Percentiles rank a stretch among this genome's conserved stretches.
phyloP scores from a whole-genome alignment of 2,113 vertebrate species.

The Calidris pygmaea region DNA sequence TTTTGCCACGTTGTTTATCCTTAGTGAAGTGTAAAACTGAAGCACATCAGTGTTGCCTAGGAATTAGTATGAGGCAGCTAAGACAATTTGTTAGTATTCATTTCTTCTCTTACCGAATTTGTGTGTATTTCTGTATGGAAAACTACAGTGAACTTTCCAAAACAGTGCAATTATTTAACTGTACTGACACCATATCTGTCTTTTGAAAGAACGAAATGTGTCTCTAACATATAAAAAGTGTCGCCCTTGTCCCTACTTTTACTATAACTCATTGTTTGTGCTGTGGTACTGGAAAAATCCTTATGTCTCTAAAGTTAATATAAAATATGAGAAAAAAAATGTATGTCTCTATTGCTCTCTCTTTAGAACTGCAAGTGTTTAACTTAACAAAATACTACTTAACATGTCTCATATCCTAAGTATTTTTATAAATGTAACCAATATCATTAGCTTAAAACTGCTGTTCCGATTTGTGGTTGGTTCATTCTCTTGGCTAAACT shows the following conservation, averaged over 20 bases:
- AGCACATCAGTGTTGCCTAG: slow-evolving; percentile 33
- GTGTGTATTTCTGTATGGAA: background rate
- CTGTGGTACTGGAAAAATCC: background rate
- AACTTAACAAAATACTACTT: background rate
- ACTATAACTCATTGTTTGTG: background rate
- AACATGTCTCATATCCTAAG: background rate
- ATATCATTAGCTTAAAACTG: background rate
- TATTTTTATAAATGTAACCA: background rate
- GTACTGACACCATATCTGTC: background rate
- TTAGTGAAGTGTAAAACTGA: slow-evolving; percentile 39
- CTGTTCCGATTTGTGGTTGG: background rate
- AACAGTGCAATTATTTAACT: background rate
- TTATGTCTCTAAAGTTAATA: background rate
- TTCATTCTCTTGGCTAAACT: background rate
- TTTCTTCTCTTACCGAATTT: background rate
- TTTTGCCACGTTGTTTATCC: slow-evolving; percentile 42
- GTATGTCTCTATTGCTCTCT: background rate
- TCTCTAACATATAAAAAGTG: background rate
- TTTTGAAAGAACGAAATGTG: background rate
- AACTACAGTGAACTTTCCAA: background rate
- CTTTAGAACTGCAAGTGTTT: background rate
- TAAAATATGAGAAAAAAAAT: background rate
- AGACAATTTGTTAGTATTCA: background rate
- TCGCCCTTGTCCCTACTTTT: background rate
- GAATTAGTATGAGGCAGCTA: slow-evolving; percentile 33